Evolutionary conservation across 2,888 invertebrate species (phyloP), one percentile per base, ranked within the genome.

Genomic region (Caradrina kadenii): DNA sequence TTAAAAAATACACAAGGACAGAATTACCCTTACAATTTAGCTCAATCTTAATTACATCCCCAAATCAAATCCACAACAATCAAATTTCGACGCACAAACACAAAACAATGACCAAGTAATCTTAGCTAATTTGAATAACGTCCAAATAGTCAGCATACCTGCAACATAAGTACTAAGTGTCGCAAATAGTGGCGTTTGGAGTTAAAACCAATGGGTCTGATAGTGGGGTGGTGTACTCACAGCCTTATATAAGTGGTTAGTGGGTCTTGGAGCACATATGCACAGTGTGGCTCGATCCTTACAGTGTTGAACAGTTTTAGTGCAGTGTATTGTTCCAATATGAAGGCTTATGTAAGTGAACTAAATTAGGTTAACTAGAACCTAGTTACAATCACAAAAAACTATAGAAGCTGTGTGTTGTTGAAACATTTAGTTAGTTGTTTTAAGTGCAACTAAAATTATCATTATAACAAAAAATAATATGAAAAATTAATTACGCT

Each of bases 321-420:
- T 91, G 87, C 80, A 81, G 91, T 90, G 89, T 79, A 73, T 71
- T 66, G 55, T 71, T 69, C 49, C 70, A 86, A 53, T 73, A 94
- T 94, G 94, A 94, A 92, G 92, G 85, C 90, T 70, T 93, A 93
- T 84, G 94, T 94, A 94, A 95, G 94, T 94, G 83, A 63, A 80
- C 63, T 42, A 22, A n/a, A 65, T 71, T 69, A 61, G 26, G 66
- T 39, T 26, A 21, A 19, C 8, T 49, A 48, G 17, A n/a, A 58
- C 19, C 19, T 58, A 45, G 13, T 26, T 39, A 13, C 13, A 39
- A 39, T 39, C 11, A 13, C 1, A 39, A 3, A 11, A 39, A 39
- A 13, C 1, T 39, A 13, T 39, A 13, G 2, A 39, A 35, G 8
- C 35, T 11, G 26, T 54, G 17, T 45, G 19, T 0, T 19, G 39